phyloP scores from a whole-genome alignment of 2,797 vertebrate species.

The Pristis pectinata region DNA sequence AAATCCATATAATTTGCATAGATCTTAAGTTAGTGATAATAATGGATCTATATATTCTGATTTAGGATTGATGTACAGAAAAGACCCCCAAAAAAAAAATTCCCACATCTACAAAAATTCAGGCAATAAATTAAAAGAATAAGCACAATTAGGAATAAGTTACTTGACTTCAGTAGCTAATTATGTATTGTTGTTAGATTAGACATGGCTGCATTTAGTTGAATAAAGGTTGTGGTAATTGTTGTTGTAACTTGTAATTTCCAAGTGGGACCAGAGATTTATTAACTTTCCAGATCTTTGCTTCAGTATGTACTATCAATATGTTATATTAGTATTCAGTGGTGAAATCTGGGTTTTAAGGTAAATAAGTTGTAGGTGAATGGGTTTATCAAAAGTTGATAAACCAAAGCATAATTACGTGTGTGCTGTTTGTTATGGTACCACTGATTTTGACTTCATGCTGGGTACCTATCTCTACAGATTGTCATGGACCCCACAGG shows the following conservation, averaged over 20 bases:
- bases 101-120: not conserved
- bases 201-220: not conserved
- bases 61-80: not conserved
- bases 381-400: not conserved
- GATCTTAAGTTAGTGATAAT: not conserved
- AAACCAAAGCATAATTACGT: not conserved
- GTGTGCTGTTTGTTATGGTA: not conserved
- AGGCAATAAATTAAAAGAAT: not conserved
- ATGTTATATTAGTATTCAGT: not conserved
- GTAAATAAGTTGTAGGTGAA: not conserved
- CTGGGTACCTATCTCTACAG: slow-evolving; percentile 23
- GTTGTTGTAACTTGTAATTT: not conserved
- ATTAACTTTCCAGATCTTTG: not conserved
- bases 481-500: not conserved
- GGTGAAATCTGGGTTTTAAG: not conserved
- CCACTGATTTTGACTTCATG: not conserved
- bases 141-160: not conserved
- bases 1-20: not conserved
- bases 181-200: not conserved
- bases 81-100: not conserved
- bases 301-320: not conserved
- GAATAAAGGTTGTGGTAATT: not conserved
- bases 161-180: not conserved
- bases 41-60: not conserved
- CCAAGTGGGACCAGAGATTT: not conserved